phyloP scores from a whole-genome alignment of 2,113 vertebrate genomes.

The Gymnocephalus cernua region DNA sequence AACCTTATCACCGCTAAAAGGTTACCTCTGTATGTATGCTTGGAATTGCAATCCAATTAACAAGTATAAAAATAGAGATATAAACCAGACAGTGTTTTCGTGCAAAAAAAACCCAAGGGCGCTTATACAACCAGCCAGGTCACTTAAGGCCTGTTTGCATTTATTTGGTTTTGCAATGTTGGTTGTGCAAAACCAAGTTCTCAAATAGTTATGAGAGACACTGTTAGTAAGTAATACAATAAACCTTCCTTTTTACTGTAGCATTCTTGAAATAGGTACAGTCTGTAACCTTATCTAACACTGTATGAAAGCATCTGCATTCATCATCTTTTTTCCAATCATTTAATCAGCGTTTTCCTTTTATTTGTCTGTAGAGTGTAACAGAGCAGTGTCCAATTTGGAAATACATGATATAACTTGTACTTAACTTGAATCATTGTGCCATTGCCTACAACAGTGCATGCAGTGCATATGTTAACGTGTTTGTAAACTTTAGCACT shows the following conservation, averaged over 20 bases:
- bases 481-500: constrained; percentile 3
- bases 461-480: not conserved
- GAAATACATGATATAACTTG: not conserved
- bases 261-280: not conserved
- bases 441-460: not conserved
- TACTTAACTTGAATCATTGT: not conserved
- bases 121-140: not conserved
- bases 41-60: constrained; percentile 35
- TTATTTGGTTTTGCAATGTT: not conserved
- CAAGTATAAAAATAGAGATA: constrained; percentile 4
- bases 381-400: not conserved
- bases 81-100: not conserved
- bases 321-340: not conserved
- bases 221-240: not conserved
- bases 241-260: not conserved
- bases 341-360: not conserved
- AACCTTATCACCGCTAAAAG: constrained; percentile 33
- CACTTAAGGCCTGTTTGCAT: constrained; percentile 1
- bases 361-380: not conserved
- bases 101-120: not conserved
- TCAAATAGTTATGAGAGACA: not conserved
- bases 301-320: not conserved
- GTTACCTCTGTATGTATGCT: constrained; percentile 5
- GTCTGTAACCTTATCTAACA: not conserved
- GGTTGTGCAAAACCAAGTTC: not conserved